These are phyloP conservation scores for Camelus bactrianus DNA, from an alignment of 2,113 vertebrate species.

Conservation along the genomic window DNA sequence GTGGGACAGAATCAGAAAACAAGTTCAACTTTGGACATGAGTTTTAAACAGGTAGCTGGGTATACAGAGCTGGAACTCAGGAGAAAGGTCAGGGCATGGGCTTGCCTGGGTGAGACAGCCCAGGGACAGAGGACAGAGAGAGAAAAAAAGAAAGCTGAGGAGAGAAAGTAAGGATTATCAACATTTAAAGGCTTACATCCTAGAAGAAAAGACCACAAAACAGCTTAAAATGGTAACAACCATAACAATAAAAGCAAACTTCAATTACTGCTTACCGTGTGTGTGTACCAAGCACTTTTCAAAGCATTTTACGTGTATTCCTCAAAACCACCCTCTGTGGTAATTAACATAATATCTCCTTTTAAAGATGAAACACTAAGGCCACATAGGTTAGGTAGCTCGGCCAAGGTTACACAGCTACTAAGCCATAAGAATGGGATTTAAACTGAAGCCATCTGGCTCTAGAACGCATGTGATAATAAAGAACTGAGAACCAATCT, in stretches of 20 bases:
- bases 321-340: background rate
- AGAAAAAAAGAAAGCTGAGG: background rate
- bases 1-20: background rate
- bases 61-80: background rate
- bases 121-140: background rate
- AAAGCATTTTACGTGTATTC: background rate
- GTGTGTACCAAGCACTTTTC: background rate
- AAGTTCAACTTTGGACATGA: background rate
- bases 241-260: background rate
- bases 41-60: slow-evolving; percentile 4
- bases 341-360: background rate
- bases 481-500: background rate
- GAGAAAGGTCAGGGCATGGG: background rate
- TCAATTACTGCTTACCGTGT: background rate
- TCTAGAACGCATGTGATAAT: background rate
- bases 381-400: background rate
- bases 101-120: background rate
- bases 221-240: background rate
- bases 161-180: background rate
- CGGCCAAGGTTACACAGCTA: background rate
- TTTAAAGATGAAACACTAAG: slow-evolving; percentile 1
- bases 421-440: background rate
- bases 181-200: background rate
- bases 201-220: background rate
- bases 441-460: background rate